Conservation (phyloP, 1,140 invertebrate genomes). For the Laupala kohalensis region DNA sequence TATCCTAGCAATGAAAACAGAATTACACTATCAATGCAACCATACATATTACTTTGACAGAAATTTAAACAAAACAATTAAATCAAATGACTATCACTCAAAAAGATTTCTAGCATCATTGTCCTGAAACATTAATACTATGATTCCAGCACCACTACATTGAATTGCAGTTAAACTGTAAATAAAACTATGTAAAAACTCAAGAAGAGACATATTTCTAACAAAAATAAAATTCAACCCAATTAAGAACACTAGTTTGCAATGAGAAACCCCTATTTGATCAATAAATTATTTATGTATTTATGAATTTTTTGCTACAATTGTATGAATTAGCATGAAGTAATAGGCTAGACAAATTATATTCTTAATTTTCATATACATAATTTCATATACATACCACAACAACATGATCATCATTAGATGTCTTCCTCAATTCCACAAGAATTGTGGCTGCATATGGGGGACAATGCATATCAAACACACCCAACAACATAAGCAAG, state of each 20-base stretch:
- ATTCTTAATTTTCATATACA: background rate
- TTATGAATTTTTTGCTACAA: background rate
- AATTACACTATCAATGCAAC: no score
- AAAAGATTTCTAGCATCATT: no score
- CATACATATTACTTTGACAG: no score
- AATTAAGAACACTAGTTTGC: no score
- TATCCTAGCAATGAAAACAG: no score
- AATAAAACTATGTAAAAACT: no score
- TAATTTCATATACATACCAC: conserved; percentile 15
- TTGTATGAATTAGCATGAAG: background rate
- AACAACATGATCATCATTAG: conserved; percentile 19
- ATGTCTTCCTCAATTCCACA: conserved; percentile 44
- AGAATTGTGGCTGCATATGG: conserved; percentile 56
- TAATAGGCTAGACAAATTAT: background rate
- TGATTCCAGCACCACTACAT: no score
- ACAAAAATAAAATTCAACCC: background rate
- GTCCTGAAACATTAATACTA: no score
- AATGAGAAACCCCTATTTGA: background rate
- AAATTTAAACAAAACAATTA: no score
- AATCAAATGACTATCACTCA: no score
- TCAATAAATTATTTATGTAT: background rate
- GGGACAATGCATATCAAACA: conserved; percentile 61
- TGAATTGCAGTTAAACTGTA: no score
- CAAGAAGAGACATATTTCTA: no score
- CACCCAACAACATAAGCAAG: conserved; percentile 52